A percentile compares a stretch with the other conserved stretches of the same genome.
These are phyloP conservation scores for Acromyrmex charruanus DNA, from an alignment of 1,140 invertebrate species.

Conservation along the genomic window DNA sequence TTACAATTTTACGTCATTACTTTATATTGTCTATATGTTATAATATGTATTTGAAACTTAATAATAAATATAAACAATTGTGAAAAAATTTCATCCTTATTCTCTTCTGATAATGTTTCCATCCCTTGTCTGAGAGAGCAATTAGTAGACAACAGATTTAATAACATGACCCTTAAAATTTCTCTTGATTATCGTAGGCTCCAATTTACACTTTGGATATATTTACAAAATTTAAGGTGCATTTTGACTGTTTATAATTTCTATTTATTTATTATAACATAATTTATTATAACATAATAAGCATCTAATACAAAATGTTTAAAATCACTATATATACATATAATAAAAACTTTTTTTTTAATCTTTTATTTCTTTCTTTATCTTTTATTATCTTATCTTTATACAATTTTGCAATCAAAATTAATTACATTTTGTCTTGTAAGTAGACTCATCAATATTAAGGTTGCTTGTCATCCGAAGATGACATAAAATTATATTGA, in stretches of 20 bases:
- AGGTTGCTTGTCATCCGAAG: background rate
- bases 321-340: background rate
- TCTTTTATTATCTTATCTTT: background rate
- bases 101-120: background rate
- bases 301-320: background rate
- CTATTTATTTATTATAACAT: background rate
- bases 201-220: background rate
- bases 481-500: background rate
- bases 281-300: background rate
- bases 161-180: slow-evolving; percentile 34
- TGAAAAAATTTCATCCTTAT: slow-evolving; percentile 20
- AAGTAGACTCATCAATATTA: background rate
- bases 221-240: background rate
- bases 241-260: background rate
- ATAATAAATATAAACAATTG: background rate
- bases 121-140: slow-evolving; percentile 1
- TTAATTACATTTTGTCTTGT: background rate
- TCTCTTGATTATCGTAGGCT: background rate
- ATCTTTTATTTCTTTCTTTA: background rate
- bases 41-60: slow-evolving; percentile 1
- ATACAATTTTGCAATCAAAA: background rate
- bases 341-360: slow-evolving; percentile 3
- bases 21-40: background rate
- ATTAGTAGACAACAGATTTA: slow-evolving; percentile 30
- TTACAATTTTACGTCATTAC: slow-evolving; percentile 19